Percentiles rank a stretch among this genome's conserved stretches.
Evolutionary conservation across 2,113 vertebrate genomes (phyloP).

Genomic region (Micronycteris hirsuta): DNA sequence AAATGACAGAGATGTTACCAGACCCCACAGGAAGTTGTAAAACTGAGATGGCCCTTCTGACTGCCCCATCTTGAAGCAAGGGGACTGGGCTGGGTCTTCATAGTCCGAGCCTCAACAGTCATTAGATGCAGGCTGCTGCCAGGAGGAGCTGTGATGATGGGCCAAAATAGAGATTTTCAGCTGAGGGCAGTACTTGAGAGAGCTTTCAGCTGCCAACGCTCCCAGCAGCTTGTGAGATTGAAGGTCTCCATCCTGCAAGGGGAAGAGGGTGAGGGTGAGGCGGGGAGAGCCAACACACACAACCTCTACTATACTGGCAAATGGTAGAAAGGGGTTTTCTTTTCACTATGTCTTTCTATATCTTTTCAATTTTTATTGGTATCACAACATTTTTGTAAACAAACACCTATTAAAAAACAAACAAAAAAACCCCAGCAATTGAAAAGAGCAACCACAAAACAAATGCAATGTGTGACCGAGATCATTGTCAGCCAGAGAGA

Average conservation of each 20-base stretch:
- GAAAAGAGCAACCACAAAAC: not conserved
- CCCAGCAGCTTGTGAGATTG: not conserved
- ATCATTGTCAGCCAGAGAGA: not conserved
- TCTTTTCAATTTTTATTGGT: not conserved
- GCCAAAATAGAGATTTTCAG: not conserved
- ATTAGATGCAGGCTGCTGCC: not conserved
- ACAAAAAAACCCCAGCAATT: no score
- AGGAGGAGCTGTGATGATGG: not conserved
- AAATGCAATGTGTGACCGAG: not conserved
- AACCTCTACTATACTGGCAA: not conserved
- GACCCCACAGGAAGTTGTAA: not conserved
- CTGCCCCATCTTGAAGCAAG: not conserved
- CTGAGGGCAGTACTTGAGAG: not conserved
- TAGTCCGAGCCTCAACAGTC: not conserved
- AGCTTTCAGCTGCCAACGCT: not conserved
- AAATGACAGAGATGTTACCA: not conserved
- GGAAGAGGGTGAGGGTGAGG: accelerated
- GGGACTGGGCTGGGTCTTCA: not conserved
- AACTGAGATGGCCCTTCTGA: not conserved
- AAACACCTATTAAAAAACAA: not conserved
- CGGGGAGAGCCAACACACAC: not conserved
- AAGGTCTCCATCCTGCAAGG: not conserved
- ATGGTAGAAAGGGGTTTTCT: not conserved
- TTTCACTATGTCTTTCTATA: not conserved
- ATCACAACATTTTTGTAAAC: not conserved